A percentile compares a stretch with the other conserved stretches of the same genome.
These are phyloP conservation scores for Tipula helvola DNA, from an alignment of 2,888 invertebrate species.

Conservation along the genomic window DNA sequence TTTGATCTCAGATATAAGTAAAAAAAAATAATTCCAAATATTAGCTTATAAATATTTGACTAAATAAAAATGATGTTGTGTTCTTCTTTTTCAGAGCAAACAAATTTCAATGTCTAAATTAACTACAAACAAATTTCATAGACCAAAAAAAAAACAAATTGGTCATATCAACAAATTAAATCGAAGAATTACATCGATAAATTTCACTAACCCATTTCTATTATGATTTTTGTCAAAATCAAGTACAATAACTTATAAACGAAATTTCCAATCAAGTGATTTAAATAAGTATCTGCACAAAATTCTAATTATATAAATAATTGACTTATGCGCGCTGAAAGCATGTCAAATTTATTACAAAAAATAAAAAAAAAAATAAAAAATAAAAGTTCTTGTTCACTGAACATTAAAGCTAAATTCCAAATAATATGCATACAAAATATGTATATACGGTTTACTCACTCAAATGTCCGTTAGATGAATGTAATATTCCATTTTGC, in stretches of 20 bases:
- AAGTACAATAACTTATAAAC: neutral
- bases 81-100: no score
- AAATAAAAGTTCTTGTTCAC: neutral
- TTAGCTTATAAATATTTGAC: no score
- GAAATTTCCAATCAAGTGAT: neutral
- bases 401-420: neutral
- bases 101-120: no score
- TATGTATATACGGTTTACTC: neutral
- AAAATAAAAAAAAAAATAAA: no score
- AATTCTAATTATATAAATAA: neutral
- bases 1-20: no score
- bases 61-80: no score
- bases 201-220: no score
- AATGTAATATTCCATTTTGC: conserved; percentile 10
- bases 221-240: no score
- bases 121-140: neutral
- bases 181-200: neutral
- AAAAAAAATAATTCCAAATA: no score
- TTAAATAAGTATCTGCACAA: neutral
- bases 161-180: neutral
- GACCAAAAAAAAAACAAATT: neutral
- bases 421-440: neutral
- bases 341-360: neutral
- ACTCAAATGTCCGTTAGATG: conserved; percentile 11
- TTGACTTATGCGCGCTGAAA: neutral